Base-by-base conservation (phyloP, 1,140 invertebrate genomes). In the Sitodiplosis mosellana region DNA sequence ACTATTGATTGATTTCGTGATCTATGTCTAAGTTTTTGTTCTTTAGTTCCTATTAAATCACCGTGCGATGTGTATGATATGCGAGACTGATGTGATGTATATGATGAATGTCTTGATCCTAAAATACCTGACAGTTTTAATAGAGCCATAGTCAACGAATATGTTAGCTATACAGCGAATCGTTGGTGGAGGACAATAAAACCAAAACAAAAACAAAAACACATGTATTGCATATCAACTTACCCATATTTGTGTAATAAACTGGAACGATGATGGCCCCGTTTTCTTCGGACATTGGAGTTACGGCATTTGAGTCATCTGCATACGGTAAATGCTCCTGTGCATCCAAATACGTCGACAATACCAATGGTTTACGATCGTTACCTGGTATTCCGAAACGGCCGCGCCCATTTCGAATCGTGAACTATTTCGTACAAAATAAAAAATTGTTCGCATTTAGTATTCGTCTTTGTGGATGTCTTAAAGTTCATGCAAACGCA, bases 271-370 rank as follows among this genome's bases (percentile, higher is more conserved):
- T 84, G 64, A 92, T 91, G 54, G 87, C 87, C 54, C 89, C 88
- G 65, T 92, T 93, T 65, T 96, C 91, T 70, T 96, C 93, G 46
- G 89, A 94, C 85, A 94, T 93, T 12, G 93, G 93, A 41, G 92
- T 97, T 2, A 95, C 92, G 45, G 92, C 93, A 59, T 91, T 91
- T 42, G 90, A 95, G 66, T 96, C 92, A 65, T 97, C 93, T 21
- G 91, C 92, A 66, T 91, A 97, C 14, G 93, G 93, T 57, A 97
- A 76, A 66, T 95, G 88, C 70, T 93, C 89, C 66, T 94, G 85
- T 48, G 89, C 90, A 65, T 96, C 92, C 59, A 94, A 72, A 70
- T 92, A 93, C 46, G 87, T 92, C 55, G 88, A 92, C 46, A 93
- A 71, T 40, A 96, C 90, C 49, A 96, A 71, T 3, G 92, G 91